Conservation (phyloP, 2,888 invertebrate genomes). For the Diaperis boleti region DNA sequence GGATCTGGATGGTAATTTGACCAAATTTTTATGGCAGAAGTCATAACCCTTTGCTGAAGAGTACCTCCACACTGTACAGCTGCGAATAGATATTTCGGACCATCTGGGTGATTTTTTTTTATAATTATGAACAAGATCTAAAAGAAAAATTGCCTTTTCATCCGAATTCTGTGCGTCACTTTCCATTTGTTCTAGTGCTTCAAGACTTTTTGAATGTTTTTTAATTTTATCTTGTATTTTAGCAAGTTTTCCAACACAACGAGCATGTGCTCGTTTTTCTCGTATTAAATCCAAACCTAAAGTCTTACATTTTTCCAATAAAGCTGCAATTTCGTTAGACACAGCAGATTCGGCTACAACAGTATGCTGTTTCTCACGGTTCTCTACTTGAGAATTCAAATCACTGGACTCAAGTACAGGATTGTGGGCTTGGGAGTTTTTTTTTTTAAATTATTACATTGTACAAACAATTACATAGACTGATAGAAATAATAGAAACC, state of each 20-base stretch:
- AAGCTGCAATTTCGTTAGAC: neutral
- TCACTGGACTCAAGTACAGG: neutral
- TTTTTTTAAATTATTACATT: neutral
- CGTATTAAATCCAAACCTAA: neutral
- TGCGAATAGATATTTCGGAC: neutral
- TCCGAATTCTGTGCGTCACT: too few species aligned
- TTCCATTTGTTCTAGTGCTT: neutral
- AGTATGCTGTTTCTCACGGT: neutral
- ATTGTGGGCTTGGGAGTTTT: neutral
- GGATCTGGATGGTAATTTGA: neutral
- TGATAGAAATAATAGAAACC: neutral
- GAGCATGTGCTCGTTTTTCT: neutral
- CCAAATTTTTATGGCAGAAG: neutral
- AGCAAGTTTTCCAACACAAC: neutral
- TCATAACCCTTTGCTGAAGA: neutral
- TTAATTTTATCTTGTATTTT: neutral
- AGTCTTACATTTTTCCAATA: neutral
- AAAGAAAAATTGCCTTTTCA: neutral
- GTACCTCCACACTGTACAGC: neutral
- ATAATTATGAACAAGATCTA: neutral
- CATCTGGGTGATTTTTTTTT: neutral
- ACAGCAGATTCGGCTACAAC: neutral
- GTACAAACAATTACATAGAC: too few species aligned
- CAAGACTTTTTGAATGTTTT: neutral
- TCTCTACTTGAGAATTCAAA: neutral